Base-by-base conservation (phyloP, 2,113 vertebrate species). In the Amphiprion ocellaris region DNA sequence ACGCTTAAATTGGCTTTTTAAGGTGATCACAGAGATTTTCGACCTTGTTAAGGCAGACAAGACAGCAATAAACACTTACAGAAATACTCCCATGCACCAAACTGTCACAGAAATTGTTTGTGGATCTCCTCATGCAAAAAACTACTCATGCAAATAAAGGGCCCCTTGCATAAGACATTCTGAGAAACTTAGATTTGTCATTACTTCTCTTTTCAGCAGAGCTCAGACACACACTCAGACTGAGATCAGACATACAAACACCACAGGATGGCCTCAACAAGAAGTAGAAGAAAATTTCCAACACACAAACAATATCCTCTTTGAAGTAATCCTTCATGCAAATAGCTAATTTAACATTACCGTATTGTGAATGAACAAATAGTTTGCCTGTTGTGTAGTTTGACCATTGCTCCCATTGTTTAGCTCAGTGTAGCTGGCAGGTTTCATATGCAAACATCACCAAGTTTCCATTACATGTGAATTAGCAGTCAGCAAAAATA, bases 151-250 rank as follows among this genome's bases (percentile, higher is more conserved):
- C 12, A 3, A 44, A 44, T 44, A 44, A 44, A 44, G 2, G 11
- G 30, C 12, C 2, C n/a, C 17, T 62, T 68, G 61, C 67, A 23
- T 26, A 62, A 70, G 60, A 67, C 50, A 46, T 52, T 16, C 39
- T 33, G 17, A 33, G 28, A 76, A 69, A 54, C 63, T 68, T 0
- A 46, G 23, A 17, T 26, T n/a, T 21, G 2, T 37, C 28, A 47
- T 49, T 17, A 81, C 81, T 84, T 86, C 84, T 75, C 81, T 41
- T 82, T 89, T 71, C 4, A 21, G 26, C 10, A 9, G 37, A 15
- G 8, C 2, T n/a, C 26, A 74, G 30, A 77, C 67, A 24, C 39
- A 17, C 19, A 69, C 56, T 74, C 44, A 50, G 11, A 6, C 17
- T 21, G 63, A 79, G 62, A 59, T 28, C 67, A 62, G 59, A 74